These are phyloP conservation scores for Todus mexicanus DNA, from an alignment of 2,797 vertebrate genomes.

Conservation along the genomic window DNA sequence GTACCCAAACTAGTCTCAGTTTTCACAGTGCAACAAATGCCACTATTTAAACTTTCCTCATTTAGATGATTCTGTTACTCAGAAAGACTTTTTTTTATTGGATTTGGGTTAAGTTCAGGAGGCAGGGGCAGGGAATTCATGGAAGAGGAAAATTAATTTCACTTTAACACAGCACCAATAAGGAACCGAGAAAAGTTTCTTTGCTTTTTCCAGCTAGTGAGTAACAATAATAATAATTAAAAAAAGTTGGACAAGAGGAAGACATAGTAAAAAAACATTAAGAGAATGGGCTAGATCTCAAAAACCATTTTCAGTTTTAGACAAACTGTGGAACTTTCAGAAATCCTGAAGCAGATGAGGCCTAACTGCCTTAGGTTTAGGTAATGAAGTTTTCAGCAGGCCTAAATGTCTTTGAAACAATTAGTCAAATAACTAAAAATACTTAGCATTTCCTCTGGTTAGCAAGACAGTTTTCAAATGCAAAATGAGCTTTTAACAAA, in stretches of 20 bases:
- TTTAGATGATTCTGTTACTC: neutral
- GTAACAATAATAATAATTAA: no score
- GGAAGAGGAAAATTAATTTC: neutral
- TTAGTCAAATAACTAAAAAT: conserved; percentile 16
- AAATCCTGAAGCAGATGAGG: neutral
- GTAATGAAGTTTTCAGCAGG: neutral
- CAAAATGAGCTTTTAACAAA: neutral
- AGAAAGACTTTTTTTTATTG: neutral
- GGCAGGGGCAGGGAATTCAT: neutral
- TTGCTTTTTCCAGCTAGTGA: neutral
- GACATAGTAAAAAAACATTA: neutral
- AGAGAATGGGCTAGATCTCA: neutral
- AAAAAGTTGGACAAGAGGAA: neutral
- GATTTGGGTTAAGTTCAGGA: neutral
- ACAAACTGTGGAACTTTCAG: neutral
- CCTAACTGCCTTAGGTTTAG: neutral
- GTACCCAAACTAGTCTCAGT: neutral
- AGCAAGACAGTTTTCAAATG: neutral
- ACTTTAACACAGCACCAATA: neutral
- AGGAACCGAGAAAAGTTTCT: neutral
- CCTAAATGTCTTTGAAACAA: neutral
- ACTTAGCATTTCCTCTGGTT: neutral
- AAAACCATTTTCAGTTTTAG: neutral
- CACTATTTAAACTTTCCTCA: neutral
- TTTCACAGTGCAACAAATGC: neutral